Evolutionary conservation across 2,888 invertebrate species (phyloP).

Genomic region (Tupiocoris notatus): DNA sequence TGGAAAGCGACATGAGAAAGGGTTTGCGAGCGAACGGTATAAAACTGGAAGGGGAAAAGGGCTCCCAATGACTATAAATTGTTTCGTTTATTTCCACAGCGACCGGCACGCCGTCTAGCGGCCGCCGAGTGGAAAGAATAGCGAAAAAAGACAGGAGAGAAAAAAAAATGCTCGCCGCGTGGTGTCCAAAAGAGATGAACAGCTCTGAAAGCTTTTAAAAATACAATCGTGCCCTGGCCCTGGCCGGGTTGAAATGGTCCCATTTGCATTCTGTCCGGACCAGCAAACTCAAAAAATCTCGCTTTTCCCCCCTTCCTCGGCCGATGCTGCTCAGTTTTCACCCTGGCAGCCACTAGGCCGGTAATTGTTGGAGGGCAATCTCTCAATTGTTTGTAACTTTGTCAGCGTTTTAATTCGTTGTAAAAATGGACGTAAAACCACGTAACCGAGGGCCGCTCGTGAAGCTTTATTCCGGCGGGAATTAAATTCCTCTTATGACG

Average conservation of each 20-base stretch:
- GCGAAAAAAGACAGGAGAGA: slow-evolving; percentile 23
- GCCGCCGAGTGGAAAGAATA: slow-evolving; percentile 21
- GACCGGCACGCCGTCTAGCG: not conserved
- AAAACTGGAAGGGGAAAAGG: slow-evolving; percentile 19
- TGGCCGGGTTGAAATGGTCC: slow-evolving; percentile 29
- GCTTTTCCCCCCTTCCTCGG: slow-evolving; percentile 2
- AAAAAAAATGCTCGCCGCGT: not conserved
- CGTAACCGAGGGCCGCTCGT: too few species aligned
- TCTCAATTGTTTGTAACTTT: slow-evolving; percentile 27
- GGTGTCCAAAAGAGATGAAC: slow-evolving; percentile 35
- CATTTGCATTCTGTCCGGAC: slow-evolving; percentile 35
- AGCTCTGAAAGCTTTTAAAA: slow-evolving; percentile 40
- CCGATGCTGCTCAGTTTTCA: slow-evolving; percentile 8
- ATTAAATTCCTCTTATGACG: too few species aligned
- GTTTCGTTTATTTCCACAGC: slow-evolving; percentile 37
- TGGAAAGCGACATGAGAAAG: not conserved
- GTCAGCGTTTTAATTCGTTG: slow-evolving; percentile 28
- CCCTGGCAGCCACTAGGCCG: too few species aligned
- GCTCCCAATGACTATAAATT: slow-evolving; percentile 36
- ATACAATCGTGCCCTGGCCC: slow-evolving; percentile 31
- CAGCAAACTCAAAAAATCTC: slow-evolving; percentile 13
- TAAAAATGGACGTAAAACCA: slow-evolving; percentile 18
- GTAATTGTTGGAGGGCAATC: slow-evolving; percentile 23
- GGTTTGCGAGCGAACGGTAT: not conserved
- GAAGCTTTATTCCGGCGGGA: too few species aligned